These are phyloP conservation scores for Capromys pilorides DNA, from an alignment of 2,797 vertebrate genomes.

Conservation along the genomic window DNA sequence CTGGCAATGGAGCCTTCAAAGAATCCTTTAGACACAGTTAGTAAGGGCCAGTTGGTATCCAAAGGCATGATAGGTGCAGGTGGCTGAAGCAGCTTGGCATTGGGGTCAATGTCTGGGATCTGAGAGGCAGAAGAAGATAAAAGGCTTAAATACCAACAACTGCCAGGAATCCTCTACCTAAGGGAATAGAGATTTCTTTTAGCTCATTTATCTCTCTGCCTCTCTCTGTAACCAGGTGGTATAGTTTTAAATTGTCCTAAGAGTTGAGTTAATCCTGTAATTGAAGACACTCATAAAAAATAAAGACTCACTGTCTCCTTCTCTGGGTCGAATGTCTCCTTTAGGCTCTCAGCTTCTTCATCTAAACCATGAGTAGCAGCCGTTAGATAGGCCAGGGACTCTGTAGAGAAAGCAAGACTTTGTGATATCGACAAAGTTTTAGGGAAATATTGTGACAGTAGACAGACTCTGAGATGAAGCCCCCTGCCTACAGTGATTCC, in stretches of 20 bases:
- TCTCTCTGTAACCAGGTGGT: background rate
- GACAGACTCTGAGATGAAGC: background rate
- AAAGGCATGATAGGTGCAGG: constrained; percentile 96
- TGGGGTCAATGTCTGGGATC: constrained; percentile 94
- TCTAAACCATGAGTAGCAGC: constrained; percentile 97
- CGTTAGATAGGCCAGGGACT: constrained; percentile 97
- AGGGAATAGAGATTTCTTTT: background rate
- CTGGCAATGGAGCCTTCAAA: constrained; percentile 95
- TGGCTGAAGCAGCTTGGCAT: constrained; percentile 94
- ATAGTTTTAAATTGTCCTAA: constrained; percentile 40
- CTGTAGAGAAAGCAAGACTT: constrained; percentile 82
- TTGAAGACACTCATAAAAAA: background rate
- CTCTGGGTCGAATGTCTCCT: constrained; percentile 95
- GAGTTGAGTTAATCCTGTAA: constrained; percentile 6
- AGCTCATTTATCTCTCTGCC: background rate
- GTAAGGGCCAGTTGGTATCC: constrained; percentile 97
- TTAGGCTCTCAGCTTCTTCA: constrained; percentile 94
- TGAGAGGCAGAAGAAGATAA: constrained; percentile 72
- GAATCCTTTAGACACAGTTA: constrained; percentile 97
- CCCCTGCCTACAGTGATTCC: background rate
- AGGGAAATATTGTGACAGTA: background rate
- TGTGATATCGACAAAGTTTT: background rate
- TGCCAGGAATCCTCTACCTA: background rate
- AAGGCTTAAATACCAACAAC: background rate
- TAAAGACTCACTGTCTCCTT: constrained; percentile 92